Base-by-base conservation (phyloP, 2,888 invertebrate species). In the Dermolepida albohirtum region DNA sequence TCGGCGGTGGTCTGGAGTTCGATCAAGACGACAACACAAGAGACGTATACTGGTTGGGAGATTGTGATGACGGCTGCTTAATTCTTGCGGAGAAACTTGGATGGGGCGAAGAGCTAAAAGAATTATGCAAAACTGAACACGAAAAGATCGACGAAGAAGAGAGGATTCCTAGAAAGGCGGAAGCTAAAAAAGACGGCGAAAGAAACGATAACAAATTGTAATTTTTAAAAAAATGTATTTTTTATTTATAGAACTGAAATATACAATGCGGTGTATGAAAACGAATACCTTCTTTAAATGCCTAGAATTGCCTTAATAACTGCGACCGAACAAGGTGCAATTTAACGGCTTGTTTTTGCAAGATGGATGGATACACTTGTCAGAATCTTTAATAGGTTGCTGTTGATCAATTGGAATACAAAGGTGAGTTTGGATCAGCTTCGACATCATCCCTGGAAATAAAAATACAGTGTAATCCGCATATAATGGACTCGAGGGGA, bases 321-420 rank as follows among this genome's bases (percentile, higher is more conserved):
- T 98, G 75, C 98, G 88, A 59, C 99, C 99, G 83, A 99, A 99
- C 57, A 99, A 84, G 1, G 95, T 94, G 82, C 94, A 98, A 83
- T 85, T 92, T 78, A 92, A 88, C 1, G 98, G 93, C 77, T 90
- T 90, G 66, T 87, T 89, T 22, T 83, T 87, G 84, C 99, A 99
- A 64, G 85, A 86, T 0, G 96, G 95, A 84, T 96, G 90, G 75
- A 99, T 92, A 83, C 99, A 99, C 75, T 89, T 90, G 72, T 92
- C 89, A 2, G 82, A 80, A 8, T 85, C 80, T 5, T 86, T 80
- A 49, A 93, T 86, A 2, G 85, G 79, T 1, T 89, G 86, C 0
- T 94, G 93, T 78, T 96, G 98, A 55, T 94, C 88, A 82, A 98
- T 93, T 2, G 99, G 99, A 78, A 98, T 95, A 82, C 99, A 99